A percentile compares a stretch with the other conserved stretches of the same genome.
Evolutionary conservation across 2,797 vertebrate genomes (phyloP).

Genomic region (Leptoclinus maculatus): DNA sequence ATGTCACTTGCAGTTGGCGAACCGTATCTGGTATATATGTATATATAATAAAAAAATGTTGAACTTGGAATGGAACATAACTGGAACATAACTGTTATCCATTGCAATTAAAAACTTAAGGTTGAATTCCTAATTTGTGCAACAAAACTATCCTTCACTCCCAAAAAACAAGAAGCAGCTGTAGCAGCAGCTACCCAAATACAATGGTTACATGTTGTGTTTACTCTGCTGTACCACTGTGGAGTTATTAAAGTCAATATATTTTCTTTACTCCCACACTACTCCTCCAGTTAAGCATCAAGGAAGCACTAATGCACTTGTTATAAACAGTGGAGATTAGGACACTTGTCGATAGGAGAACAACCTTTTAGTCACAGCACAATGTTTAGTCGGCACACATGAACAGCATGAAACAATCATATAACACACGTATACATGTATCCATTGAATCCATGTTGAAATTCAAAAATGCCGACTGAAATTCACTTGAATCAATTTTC

Average conservation of each 20-base stretch:
- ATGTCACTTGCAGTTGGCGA: too few relatives aligned
- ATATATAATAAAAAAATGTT: too few relatives aligned
- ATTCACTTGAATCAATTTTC: slow-evolving; percentile 46
- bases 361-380: background rate
- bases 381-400: background rate
- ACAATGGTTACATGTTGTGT: background rate
- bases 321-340: slow-evolving; percentile 20
- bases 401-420: background rate
- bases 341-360: slow-evolving; percentile 3
- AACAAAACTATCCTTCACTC: background rate
- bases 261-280: slow-evolving; percentile 41
- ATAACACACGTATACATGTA: background rate
- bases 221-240: slow-evolving; percentile 5
- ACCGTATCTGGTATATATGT: background rate
- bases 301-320: slow-evolving; percentile 8
- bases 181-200: background rate
- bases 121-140: background rate
- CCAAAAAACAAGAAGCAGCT: background rate
- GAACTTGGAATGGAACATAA: too few relatives aligned
- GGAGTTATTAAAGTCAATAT: slow-evolving; percentile 18
- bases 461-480: slow-evolving; percentile 3
- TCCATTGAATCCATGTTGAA: slow-evolving; percentile 6
- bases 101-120: background rate
- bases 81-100: background rate
- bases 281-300: slow-evolving; percentile 13